Base-by-base conservation (phyloP, 2,888 invertebrate genomes). In the Parochlus steinenii region DNA sequence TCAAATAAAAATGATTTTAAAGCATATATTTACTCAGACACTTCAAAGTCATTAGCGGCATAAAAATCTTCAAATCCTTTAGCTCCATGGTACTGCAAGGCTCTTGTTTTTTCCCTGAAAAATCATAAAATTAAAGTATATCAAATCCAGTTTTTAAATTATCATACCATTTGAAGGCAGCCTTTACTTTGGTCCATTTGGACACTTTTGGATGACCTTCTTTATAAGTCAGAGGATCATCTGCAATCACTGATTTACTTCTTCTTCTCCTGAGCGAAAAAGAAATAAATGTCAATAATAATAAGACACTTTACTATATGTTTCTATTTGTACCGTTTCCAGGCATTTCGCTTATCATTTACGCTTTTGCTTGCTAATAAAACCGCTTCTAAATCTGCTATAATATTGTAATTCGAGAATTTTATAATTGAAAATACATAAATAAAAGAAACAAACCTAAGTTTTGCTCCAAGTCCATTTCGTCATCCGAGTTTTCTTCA, bases 121-220 rank as follows among this genome's bases (percentile, higher is more conserved):
- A n/a, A n/a, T n/a, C n/a, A n/a, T n/a, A n/a, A n/a, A n/a, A n/a
- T n/a, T n/a, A n/a, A n/a, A n/a, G n/a, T n/a, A n/a, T n/a, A n/a
- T n/a, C n/a, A n/a, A n/a, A n/a, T n/a, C n/a, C n/a, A n/a, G n/a
- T n/a, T n/a, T n/a, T n/a, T n/a, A n/a, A n/a, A n/a, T n/a, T n/a
- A n/a, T n/a, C n/a, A n/a, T n/a, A n/a, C 82, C 82, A 83, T 46
- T 78, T 81, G 47, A 85, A 80, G 10, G 86, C 86, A 29, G 83
- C 82, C 55, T 86, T 87, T 7, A 87, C 86, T 58, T 76, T 75
- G 1, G 82, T 83, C 86, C 86, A 87, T 51, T 86, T 86, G 0
- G 85, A 83, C 31, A 78, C 71, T 49, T 76, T 76, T 0, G 73
- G 64, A 37, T 63, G 64, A 6, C 40, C 41, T 12, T 64, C 64